Evolutionary conservation across 2,797 vertebrate species (phyloP), one percentile per base, ranked within the genome.

Genomic region (Pangasius larnaudii): DNA sequence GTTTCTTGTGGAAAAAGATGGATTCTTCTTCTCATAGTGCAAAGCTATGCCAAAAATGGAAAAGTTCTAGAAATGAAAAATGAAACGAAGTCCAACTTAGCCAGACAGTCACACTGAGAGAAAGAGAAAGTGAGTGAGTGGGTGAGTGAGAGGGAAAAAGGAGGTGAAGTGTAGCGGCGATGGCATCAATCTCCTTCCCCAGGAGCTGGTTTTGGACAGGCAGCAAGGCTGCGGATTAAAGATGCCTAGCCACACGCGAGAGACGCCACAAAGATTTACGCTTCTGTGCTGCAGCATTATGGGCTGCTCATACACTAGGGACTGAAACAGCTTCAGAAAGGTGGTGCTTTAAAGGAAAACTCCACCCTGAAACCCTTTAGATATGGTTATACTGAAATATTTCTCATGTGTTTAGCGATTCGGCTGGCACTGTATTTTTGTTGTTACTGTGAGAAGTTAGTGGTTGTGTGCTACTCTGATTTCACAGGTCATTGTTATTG

Each of bases 141-240:
- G 42, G 74, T 46, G 42, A 63, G 81, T 19, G 65, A 83, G 82
- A 56, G 79, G 2, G 85, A 84, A 65, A 51, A 85, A 36, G 0
- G 51, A 59, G 61, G 58, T 65, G 79, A 78, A 56, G 53, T 36
- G 36, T 63, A 53, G 84, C 46, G 18, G 42, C 87, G 42, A 77
- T 58, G 53, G 77, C 78, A 65, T 89, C 86, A 86, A 67, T 88
- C 87, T 88, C 65, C 63, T 51, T 85, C 71, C 71, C 30, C 3
- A 10, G 83, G 30, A 84, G 88, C 86, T 72, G 67, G 61, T 84
- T 87, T 89, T 53, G 86, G 84, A 77, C 80, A 85, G 39, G 46
- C 80, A 63, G 82, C 56, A 84, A 80, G 78, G 33, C 75, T 61
- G 82, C 33, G 69, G 83, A 87, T 85, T 81, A 89, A 81, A 81